These are phyloP conservation scores for Ammodytes dubius DNA, from an alignment of 2,113 vertebrate genomes.

Conservation along the genomic window DNA sequence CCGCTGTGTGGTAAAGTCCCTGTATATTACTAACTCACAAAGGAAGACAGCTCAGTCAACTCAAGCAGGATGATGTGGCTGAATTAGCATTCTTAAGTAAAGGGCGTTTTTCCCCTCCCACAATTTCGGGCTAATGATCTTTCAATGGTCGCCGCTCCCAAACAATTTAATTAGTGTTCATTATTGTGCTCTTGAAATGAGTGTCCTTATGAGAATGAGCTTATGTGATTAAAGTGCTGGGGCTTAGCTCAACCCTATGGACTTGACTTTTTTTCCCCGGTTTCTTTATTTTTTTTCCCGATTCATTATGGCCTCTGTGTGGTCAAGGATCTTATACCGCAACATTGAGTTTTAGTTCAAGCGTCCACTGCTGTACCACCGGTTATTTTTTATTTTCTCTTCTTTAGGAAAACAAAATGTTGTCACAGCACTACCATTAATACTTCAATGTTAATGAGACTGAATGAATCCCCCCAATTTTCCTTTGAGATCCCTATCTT, in stretches of 20 bases:
- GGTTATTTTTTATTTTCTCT: not conserved
- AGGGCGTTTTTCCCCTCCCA: not conserved
- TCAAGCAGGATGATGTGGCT: conserved; percentile 36
- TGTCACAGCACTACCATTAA: conserved; percentile 20
- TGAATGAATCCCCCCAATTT: not conserved
- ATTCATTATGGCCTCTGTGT: conserved; percentile 11
- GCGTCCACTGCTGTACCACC: not conserved
- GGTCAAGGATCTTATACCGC: not conserved
- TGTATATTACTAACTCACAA: conserved; percentile 18
- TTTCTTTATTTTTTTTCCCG: conserved; percentile 2
- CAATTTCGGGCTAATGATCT: conserved; percentile 41
- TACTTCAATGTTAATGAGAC: conserved; percentile 28
- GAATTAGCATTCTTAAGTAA: conserved; percentile 57
- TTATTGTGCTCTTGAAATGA: conserved; percentile 61
- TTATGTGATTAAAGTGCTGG: conserved; percentile 55
- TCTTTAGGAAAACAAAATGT: conserved; percentile 7
- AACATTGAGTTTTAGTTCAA: conserved; percentile 1
- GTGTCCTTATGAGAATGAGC: conserved; percentile 49
- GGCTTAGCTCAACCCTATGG: conserved; percentile 6
- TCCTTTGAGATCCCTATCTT: conserved; percentile 1
- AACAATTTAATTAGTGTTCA: conserved; percentile 63
- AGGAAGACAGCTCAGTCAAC: conserved; percentile 24
- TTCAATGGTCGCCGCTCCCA: conserved; percentile 28
- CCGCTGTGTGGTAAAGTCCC: conserved; percentile 16
- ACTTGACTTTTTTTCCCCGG: not conserved